These are phyloP conservation scores for Liolophura sinensis DNA, from an alignment of 1,140 invertebrate genomes.

Conservation along the genomic window DNA sequence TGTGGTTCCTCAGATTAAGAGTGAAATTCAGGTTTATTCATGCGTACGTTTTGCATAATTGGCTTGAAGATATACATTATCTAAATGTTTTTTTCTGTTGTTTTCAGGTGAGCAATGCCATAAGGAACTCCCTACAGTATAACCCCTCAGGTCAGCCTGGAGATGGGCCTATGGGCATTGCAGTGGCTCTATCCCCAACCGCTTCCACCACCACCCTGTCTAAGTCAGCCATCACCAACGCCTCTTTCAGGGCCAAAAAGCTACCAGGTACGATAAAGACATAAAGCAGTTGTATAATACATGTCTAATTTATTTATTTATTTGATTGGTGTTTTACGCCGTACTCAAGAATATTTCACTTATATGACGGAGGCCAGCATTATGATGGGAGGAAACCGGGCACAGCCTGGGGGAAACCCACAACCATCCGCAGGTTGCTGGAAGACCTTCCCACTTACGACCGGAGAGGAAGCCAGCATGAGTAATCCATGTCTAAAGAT, in stretches of 20 bases:
- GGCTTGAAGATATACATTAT: background rate
- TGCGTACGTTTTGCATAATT: background rate
- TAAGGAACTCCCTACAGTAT: constrained; percentile 80
- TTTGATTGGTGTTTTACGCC: too few relatives aligned
- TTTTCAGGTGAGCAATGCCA: constrained; percentile 75
- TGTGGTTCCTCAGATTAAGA: background rate
- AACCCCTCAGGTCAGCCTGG: constrained; percentile 68
- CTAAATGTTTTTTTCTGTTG: constrained; percentile 7
- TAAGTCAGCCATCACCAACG: constrained; percentile 91
- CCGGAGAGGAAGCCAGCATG: too few relatives aligned
- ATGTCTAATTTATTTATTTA: too few relatives aligned
- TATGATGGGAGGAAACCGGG: too few relatives aligned
- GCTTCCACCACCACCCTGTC: constrained; percentile 68
- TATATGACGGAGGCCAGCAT: too few relatives aligned
- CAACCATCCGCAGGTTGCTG: too few relatives aligned
- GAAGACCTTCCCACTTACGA: too few relatives aligned
- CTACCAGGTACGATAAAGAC: constrained; percentile 69
- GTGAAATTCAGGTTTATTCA: background rate
- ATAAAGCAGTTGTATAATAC: background rate
- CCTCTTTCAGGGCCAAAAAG: constrained; percentile 94
- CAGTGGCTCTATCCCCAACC: constrained; percentile 76
- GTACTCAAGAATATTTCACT: too few relatives aligned
- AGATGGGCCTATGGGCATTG: constrained; percentile 79
- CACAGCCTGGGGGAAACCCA: too few relatives aligned
- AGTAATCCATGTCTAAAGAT: too few relatives aligned